Base-by-base conservation (phyloP, 1,140 invertebrate genomes). In the Leptopilina boulardi region DNA sequence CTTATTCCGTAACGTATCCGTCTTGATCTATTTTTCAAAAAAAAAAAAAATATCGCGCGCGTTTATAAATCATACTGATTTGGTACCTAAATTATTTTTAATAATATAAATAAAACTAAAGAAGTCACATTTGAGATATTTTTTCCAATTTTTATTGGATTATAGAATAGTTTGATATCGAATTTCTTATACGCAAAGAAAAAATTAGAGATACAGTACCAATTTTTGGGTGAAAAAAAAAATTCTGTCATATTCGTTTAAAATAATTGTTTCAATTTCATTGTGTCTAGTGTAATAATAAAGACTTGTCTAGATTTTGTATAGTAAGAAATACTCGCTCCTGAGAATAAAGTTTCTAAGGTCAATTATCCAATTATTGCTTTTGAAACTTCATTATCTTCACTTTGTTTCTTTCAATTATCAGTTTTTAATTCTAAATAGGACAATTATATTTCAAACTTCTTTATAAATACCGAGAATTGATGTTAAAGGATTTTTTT, bases 21-120 rank as follows among this genome's bases (percentile, higher is more conserved):
- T 73, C 18, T 47, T 74, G 76, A 38, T n/a, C 75, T 71, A 23
- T 41, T 74, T 80, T 41, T 74, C 13, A 42, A 30, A 30, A 2
- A 30, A 30, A 30, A 30, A 2, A 38, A 70, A n/a, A 66, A 44
- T 15, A 71, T 47, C 26, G 11, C 77, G 11, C 77, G 73, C 51
- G 73, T 75, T 81, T 80, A 59, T 76, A 56, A 70, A 72, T 71
- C 71, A 78, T 79, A 77, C 84, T 82, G 77, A 81, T 84, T 78
- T 79, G 51, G 74, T 84, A 84, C 44, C 81, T 85, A 87, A 87
- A 86, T 86, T 87, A 87, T 84, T 84, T 34, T 79, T 77, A 78
- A 80, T 77, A n/a, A 75, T 44, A 79, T 76, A 70, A 82, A 77
- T 76, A 42, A 47, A 81, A 73, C 74, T 75, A 75, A 74, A 76